Evolutionary conservation across 2,888 invertebrate species (phyloP), one percentile per base, ranked within the genome.

Genomic region (Limenitis arthemis): DNA sequence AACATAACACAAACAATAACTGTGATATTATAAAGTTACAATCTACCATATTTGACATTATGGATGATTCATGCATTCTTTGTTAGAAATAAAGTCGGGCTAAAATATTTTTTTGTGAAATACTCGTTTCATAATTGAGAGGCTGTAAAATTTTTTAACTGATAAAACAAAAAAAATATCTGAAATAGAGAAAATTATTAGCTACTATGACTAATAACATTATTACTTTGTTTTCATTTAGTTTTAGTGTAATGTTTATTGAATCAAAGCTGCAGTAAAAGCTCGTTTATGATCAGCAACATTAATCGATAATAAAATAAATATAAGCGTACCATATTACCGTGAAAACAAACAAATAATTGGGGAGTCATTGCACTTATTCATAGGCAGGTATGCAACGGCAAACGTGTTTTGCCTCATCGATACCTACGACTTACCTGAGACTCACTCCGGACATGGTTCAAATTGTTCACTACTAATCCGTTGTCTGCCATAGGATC

Each of bases 401-500:
- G 69, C 73, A 80, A 84, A 84, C 83, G 77, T 79, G 84, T 81
- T 82, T 77, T 67, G 74, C 73, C 68, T 68, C 76, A 74, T 73
- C 73, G 74, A 76, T 79, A 77, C 71, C 70, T 71, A 72, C 71
- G 67, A 71, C 85, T 82, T 79, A 86, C 86, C 86, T 86, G 86
- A 69, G 85, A 83, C 56, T 86, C 86, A 69, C 70, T 84, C 71
- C 85, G 83, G 76, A 76, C 81, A 67, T 86, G 86, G 73, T 83
- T 83, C 75, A 85, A 73, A 79, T 86, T 86, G 71, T 86, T 86
- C 73, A 81, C 83, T 72, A 83, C 75, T 68, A 82, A 73, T 68
- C 83, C 85, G 77, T 76, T 83, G 70, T 86, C 86, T 68, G 78
- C 73, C 76, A 81, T 79, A 65, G 79, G 76, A 79, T 86, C 86